These are phyloP conservation scores for Bembecia ichneumoniformis DNA, from an alignment of 2,888 invertebrate species.

Conservation along the genomic window DNA sequence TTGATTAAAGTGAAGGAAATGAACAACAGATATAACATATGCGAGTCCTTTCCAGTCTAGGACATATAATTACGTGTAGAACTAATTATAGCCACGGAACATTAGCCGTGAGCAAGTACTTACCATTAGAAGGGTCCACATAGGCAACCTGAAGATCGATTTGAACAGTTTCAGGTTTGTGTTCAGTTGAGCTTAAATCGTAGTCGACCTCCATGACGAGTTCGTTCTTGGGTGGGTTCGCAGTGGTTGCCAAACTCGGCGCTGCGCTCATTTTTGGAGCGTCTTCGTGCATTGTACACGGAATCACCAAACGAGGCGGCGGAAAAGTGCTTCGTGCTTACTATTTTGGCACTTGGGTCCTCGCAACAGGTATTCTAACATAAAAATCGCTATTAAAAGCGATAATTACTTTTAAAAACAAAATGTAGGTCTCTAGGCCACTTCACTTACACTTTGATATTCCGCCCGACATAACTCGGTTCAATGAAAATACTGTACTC, in stretches of 20 bases:
- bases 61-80: conserved; percentile 1
- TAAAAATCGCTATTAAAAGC: conserved; percentile 66
- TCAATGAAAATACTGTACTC: conserved; percentile 78
- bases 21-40: too few species aligned
- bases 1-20: too few species aligned
- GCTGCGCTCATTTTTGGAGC: conserved; percentile 78
- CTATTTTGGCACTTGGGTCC: conserved; percentile 50
- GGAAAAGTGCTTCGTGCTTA: conserved; percentile 31
- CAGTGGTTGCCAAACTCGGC: conserved; percentile 77
- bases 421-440: conserved; percentile 92
- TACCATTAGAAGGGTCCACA: conserved; percentile 74
- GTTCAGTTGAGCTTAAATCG: conserved; percentile 54
- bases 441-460: conserved; percentile 87
- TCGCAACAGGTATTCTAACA: conserved; percentile 69
- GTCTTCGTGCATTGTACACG: conserved; percentile 78
- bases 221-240: conserved; percentile 66
- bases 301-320: conserved; percentile 55
- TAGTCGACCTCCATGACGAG: conserved; percentile 59
- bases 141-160: conserved; percentile 76
- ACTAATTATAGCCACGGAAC: conserved; percentile 2
- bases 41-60: too few species aligned
- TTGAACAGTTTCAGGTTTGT: conserved; percentile 67
- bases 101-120: conserved; percentile 22
- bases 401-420: conserved; percentile 49
- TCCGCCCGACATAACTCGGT: conserved; percentile 81